A percentile compares a stretch with the other conserved stretches of the same genome.
Evolutionary conservation across 2,888 invertebrate genomes (phyloP).

Genomic region (Cheilosia urbana): DNA sequence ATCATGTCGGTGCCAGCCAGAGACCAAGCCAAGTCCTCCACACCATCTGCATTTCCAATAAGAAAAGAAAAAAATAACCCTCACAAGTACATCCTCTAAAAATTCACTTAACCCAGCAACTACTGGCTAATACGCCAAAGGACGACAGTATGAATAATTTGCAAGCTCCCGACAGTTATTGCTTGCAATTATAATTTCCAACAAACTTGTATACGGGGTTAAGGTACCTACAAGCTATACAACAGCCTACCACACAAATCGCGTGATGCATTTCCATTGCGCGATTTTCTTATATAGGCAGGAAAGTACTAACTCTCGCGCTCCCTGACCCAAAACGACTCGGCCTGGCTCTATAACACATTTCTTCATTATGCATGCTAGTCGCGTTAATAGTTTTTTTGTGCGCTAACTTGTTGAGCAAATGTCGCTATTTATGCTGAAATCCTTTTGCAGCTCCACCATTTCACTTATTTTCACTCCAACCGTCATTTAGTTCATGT

Average conservation of each 20-base stretch:
- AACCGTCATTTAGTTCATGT: constrained; percentile 69
- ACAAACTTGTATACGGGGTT: constrained; percentile 36
- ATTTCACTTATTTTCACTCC: constrained; percentile 62
- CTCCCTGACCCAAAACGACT: constrained; percentile 20
- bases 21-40: constrained; percentile 1
- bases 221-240: constrained; percentile 14
- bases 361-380: constrained; percentile 53
- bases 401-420: constrained; percentile 69
- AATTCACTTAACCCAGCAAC: constrained; percentile 57
- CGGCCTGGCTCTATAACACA: constrained; percentile 48
- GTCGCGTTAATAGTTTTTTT: constrained; percentile 50
- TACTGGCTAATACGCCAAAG: constrained; percentile 1
- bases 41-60: background rate
- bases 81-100: constrained; percentile 44
- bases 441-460: constrained; percentile 36
- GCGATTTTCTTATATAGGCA: constrained; percentile 16
- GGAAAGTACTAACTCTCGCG: constrained; percentile 19
- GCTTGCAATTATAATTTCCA: constrained; percentile 69
- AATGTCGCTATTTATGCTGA: constrained; percentile 59
- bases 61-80: no score
- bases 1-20: constrained; percentile 5
- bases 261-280: constrained; percentile 69
- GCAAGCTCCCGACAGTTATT: constrained; percentile 50
- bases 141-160: background rate
- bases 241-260: constrained; percentile 37